Base-by-base conservation (phyloP, 1,140 invertebrate species). In the Megalopta genalis region DNA sequence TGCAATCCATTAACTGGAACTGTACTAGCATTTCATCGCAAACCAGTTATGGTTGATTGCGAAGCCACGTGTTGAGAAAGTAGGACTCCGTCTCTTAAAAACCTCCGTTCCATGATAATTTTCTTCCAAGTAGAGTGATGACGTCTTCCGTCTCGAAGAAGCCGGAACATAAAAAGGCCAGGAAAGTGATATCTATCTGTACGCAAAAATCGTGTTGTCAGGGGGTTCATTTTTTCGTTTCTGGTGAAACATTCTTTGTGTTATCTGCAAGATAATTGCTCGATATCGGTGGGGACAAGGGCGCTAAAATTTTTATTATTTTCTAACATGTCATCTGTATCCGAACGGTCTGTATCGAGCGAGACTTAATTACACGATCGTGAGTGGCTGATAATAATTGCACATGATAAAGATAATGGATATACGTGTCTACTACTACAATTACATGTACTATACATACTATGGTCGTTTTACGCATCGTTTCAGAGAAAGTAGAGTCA, bases 191-290 rank as follows among this genome's bases (percentile, higher is more conserved):
- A 49, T 37, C 21, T 49, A 49, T 37, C 21, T 37, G 21, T 7
- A 21, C 7, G 16, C 27, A 78, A 9, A 46, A 46, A 37, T 9
- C 7, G 39, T 27, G 8, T 52, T 16, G 32, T n/a, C 25, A n/a
- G 21, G 3, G 21, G 46, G 21, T 5, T 39, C n/a, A n/a, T 67
- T 18, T 23, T 67, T 18, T 23, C 8, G 1, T 0, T 16, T 52
- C 49, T 52, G 16, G 0, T 7, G 1, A 49, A 16, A 52, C 10
- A 12, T 2, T 52, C 16, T 18, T 52, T 21, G 3, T 2, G 14
- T 46, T 9, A 1, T 65, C 23, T 49, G 65, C 73, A 78, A 78
- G 77, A 78, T 78, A 72, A 65, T 63, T 39, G 0, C 46, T 46
- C 21, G 32, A 12, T 16, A 9, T 0, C 1, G 0, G 10, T n/a